phyloP scores from a whole-genome alignment of 2,797 vertebrate genomes.

The Pipistrellus kuhlii region DNA sequence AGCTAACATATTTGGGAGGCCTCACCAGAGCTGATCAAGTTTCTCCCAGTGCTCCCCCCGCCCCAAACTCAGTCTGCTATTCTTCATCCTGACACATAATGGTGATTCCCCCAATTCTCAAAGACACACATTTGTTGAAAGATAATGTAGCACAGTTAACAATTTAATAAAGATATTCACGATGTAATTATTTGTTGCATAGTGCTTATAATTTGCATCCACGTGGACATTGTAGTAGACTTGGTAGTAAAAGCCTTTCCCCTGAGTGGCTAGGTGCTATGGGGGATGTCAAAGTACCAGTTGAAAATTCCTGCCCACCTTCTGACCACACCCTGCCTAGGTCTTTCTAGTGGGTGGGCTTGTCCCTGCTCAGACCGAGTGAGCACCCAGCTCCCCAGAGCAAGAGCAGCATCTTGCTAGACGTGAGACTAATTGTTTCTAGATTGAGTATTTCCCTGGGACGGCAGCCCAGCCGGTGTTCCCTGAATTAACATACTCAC shows the following conservation, averaged over 20 bases:
- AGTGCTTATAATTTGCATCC: not conserved
- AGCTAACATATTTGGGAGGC: not conserved
- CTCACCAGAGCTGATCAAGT: not conserved
- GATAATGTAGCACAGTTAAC: not conserved
- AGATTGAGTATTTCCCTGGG: constrained; percentile 96
- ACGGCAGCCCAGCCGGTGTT: constrained; percentile 91
- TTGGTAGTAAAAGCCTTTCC: not conserved
- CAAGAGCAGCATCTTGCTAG: constrained; percentile 76
- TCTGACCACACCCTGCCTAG: not conserved
- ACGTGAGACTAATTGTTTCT: constrained; percentile 93
- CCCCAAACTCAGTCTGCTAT: not conserved
- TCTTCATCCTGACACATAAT: not conserved
- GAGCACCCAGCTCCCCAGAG: constrained; percentile 81
- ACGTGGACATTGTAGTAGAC: not conserved
- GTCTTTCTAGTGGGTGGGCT: not conserved
- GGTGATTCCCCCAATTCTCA: not conserved
- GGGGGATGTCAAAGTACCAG: not conserved
- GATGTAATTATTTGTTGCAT: not conserved
- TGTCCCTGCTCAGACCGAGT: not conserved
- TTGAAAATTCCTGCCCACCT: not conserved
- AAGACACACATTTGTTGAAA: not conserved
- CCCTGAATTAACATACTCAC: constrained; percentile 94
- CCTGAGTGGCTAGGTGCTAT: not conserved
- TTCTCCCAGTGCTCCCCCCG: not conserved
- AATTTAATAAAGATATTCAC: not conserved